Evolutionary conservation across 2,888 invertebrate genomes (phyloP).

Genomic region (Lamproptera curius): DNA sequence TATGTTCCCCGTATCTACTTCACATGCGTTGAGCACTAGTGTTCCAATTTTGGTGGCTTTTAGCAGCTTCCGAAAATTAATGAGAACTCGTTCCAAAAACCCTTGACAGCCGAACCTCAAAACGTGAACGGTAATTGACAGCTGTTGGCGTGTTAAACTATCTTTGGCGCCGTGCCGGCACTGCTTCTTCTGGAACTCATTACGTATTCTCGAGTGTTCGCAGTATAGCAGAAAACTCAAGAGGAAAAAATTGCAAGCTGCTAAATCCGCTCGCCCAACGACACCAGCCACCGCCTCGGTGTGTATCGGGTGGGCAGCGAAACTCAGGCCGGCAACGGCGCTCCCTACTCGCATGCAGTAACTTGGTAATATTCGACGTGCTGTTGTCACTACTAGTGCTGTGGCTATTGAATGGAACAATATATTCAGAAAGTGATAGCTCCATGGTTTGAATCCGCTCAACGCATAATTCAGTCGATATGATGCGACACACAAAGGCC

Average conservation of each 20-base stretch:
- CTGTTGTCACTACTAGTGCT: slow-evolving; percentile 87
- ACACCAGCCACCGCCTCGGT: slow-evolving; percentile 97
- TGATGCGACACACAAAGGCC: slow-evolving; percentile 93
- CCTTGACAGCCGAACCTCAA: slow-evolving; percentile 67
- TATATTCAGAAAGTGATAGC: slow-evolving; percentile 92
- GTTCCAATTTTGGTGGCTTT: slow-evolving; percentile 62
- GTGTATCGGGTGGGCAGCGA: slow-evolving; percentile 97
- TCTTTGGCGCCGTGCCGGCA: slow-evolving; percentile 56
- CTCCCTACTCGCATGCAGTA: slow-evolving; percentile 82
- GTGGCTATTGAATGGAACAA: slow-evolving; percentile 92
- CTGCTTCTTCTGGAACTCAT: slow-evolving; percentile 57
- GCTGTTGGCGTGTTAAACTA: slow-evolving; percentile 43
- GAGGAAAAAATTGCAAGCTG: slow-evolving; percentile 94
- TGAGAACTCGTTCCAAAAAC: slow-evolving; percentile 63
- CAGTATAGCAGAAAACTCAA: slow-evolving; percentile 91
- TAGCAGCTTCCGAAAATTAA: slow-evolving; percentile 60
- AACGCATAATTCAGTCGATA: slow-evolving; percentile 91
- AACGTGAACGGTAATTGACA: slow-evolving; percentile 47
- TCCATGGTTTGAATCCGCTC: slow-evolving; percentile 87
- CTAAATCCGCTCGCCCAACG: slow-evolving; percentile 96
- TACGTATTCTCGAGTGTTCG: slow-evolving; percentile 84
- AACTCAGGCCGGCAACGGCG: slow-evolving; percentile 88
- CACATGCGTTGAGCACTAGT: slow-evolving; percentile 57
- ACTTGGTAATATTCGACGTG: slow-evolving; percentile 82
- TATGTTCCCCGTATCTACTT: slow-evolving; percentile 48